A percentile compares a stretch with the other conserved stretches of the same genome.
Evolutionary conservation across 1,140 invertebrate species (phyloP).

Genomic region (Zaprionus lachaisei): DNA sequence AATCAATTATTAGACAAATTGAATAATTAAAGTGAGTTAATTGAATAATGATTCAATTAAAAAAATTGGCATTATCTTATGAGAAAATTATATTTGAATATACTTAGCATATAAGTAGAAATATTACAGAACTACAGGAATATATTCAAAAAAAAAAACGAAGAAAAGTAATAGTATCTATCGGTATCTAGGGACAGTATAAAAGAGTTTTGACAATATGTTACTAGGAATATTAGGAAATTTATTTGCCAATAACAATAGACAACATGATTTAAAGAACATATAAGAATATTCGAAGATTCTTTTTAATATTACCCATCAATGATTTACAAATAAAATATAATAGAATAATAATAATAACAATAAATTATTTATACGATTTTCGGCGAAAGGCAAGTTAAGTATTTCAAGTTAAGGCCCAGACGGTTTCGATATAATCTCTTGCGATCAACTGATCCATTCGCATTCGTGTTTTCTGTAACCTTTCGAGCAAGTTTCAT

Average conservation of each 20-base stretch:
- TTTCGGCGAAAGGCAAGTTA: background rate
- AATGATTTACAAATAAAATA: too few species aligned
- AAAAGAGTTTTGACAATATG: too few species aligned
- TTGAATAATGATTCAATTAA: constrained; percentile 3
- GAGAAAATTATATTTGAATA: background rate
- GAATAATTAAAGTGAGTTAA: background rate
- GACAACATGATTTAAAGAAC: too few species aligned
- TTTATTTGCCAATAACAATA: too few species aligned
- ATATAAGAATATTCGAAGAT: too few species aligned
- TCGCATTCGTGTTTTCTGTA: constrained; percentile 16
- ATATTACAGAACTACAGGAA: too few species aligned
- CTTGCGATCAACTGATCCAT: constrained; percentile 1
- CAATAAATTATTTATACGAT: background rate
- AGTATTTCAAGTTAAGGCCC: background rate
- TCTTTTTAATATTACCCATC: too few species aligned
- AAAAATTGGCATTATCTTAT: background rate
- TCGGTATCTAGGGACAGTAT: too few species aligned
- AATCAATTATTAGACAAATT: constrained; percentile 7
- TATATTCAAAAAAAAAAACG: too few species aligned
- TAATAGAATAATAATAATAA: background rate
- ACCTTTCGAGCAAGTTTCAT: constrained; percentile 26
- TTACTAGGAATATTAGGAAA: too few species aligned
- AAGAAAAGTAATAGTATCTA: too few species aligned
- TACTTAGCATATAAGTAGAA: background rate
- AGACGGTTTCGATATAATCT: background rate